Percentiles rank a stretch among this genome's conserved stretches.
phyloP scores from a whole-genome alignment of 2,888 invertebrate species.

The Heliconius sara region DNA sequence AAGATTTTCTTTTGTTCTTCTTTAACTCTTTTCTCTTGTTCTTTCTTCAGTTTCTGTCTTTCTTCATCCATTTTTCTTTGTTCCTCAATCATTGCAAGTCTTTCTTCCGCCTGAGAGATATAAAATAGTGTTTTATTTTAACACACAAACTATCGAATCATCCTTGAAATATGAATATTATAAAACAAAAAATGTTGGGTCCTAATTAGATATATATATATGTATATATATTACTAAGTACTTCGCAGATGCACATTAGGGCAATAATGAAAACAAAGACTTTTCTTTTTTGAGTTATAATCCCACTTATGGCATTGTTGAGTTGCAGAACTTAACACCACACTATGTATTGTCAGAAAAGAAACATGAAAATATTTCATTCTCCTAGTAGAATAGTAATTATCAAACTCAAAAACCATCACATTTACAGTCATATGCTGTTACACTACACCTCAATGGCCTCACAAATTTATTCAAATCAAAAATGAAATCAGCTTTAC shows the following conservation, averaged over 20 bases:
- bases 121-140: constrained; percentile 20
- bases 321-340: neutral
- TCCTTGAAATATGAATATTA: neutral
- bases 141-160: neutral
- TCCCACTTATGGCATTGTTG: no score
- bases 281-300: no score
- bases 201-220: neutral
- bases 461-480: no score
- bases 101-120: constrained; percentile 93
- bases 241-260: no score
- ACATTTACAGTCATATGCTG: neutral
- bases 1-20: constrained; percentile 98
- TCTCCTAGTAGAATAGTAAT: neutral
- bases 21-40: constrained; percentile 95
- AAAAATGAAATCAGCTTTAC: neutral
- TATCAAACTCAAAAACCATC: neutral
- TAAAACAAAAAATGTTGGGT: neutral
- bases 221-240: no score
- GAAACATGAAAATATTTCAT: neutral
- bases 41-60: constrained; percentile 95
- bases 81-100: constrained; percentile 97
- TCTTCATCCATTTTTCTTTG: constrained; percentile 98
- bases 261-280: no score
- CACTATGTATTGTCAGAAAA: neutral
- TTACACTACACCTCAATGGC: no score